These are phyloP conservation scores for Chelonus formosanus DNA, from an alignment of 2,888 invertebrate genomes.

Conservation along the genomic window DNA sequence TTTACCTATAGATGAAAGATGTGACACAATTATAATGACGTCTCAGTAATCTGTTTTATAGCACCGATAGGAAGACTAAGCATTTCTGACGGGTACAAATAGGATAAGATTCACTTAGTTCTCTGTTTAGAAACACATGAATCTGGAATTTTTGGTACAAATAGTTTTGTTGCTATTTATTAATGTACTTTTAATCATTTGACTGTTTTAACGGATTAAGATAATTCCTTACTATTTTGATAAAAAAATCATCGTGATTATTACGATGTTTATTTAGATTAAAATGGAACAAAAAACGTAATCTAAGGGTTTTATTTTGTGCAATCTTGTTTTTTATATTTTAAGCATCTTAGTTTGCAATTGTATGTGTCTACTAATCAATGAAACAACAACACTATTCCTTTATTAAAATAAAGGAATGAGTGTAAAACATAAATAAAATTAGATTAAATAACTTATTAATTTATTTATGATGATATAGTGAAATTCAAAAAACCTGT, in stretches of 20 bases:
- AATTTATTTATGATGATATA: not conserved
- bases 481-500: not conserved
- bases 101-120: constrained; percentile 49
- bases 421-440: too few relatives aligned
- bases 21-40: constrained; percentile 20
- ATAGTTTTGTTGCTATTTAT: too few relatives aligned
- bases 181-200: too few relatives aligned
- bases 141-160: too few relatives aligned
- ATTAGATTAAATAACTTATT: not conserved
- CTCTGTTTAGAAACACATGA: too few relatives aligned
- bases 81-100: constrained; percentile 64
- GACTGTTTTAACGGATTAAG: not conserved
- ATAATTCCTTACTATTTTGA: not conserved
- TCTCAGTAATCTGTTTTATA: constrained; percentile 44
- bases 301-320: constrained; percentile 17
- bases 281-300: not conserved
- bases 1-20: not conserved
- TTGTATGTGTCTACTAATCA: too few relatives aligned
- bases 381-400: too few relatives aligned
- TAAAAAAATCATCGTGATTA: not conserved
- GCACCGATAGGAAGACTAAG: constrained; percentile 50
- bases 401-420: too few relatives aligned
- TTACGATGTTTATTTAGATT: not conserved
- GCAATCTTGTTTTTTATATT: constrained; percentile 18
- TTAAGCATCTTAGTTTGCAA: not conserved